phyloP scores from a whole-genome alignment of 1,140 invertebrate species.

The Bombus pyrosoma region DNA sequence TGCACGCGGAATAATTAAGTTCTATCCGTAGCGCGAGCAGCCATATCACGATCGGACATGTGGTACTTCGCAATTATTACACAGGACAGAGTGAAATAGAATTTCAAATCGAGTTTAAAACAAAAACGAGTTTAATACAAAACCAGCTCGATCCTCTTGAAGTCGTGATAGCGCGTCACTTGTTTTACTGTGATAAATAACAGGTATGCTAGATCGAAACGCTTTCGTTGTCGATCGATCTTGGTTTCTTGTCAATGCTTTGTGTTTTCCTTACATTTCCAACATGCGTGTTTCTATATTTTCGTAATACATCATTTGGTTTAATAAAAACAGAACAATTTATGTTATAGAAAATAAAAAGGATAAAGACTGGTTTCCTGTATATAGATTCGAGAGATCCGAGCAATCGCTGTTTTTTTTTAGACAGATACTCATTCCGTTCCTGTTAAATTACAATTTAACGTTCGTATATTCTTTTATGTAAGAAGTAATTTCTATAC shows the following conservation, averaged over 20 bases:
- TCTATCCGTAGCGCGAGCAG: too few species aligned
- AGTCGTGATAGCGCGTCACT: neutral
- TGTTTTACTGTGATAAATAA: neutral
- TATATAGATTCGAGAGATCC: neutral
- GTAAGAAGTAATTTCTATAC: neutral
- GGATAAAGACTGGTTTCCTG: neutral
- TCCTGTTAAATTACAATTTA: neutral
- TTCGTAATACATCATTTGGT: neutral
- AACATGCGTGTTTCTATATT: neutral
- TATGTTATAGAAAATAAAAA: neutral
- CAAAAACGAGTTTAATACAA: too few species aligned
- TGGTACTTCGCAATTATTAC: neutral
- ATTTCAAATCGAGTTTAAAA: neutral
- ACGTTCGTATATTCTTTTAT: neutral
- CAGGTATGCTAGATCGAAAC: neutral
- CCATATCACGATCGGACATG: neutral
- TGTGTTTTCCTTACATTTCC: neutral
- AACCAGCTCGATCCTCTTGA: neutral
- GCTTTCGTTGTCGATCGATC: neutral
- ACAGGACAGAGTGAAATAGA: neutral
- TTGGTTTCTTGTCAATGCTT: neutral
- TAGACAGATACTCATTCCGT: too few species aligned
- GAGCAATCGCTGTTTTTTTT: neutral
- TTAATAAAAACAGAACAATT: neutral
- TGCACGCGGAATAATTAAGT: conserved; percentile 28